These are phyloP conservation scores for Leucosticte australis DNA, from an alignment of 2,113 vertebrate genomes.

Conservation along the genomic window DNA sequence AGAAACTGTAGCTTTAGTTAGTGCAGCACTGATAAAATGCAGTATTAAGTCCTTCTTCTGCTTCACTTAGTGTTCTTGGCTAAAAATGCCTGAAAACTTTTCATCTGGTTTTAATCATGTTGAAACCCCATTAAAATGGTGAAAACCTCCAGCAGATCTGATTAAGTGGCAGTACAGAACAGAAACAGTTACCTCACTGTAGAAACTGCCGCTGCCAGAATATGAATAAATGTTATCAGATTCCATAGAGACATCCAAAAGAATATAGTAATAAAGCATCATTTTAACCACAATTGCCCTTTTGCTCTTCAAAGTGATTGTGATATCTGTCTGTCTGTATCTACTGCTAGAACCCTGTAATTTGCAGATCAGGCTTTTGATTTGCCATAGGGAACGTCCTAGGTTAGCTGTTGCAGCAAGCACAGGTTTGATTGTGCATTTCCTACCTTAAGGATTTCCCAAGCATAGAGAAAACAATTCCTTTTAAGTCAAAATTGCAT, in stretches of 20 bases:
- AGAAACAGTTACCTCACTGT: not conserved
- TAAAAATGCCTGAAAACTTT: not conserved
- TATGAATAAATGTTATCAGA: slow-evolving; percentile 10
- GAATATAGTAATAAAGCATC: not conserved
- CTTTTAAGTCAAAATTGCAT: not conserved
- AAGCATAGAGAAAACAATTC: not conserved
- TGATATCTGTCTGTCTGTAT: not conserved
- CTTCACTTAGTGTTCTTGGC: not conserved
- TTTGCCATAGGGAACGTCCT: not conserved
- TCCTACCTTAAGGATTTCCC: not conserved
- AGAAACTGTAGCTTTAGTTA: not conserved
- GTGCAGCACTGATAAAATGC: not conserved
- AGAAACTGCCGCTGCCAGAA: not conserved
- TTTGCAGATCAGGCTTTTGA: slow-evolving; percentile 12
- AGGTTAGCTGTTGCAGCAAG: not conserved
- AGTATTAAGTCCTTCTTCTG: not conserved
- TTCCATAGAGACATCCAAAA: not conserved
- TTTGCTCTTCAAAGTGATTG: not conserved
- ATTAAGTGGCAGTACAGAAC: not conserved
- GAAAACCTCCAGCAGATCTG: not conserved
- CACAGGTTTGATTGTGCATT: rapidly evolving
- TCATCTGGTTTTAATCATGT: not conserved
- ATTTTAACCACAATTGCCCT: slow-evolving; percentile 36
- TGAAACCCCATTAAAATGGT: not conserved
- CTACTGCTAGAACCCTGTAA: slow-evolving; percentile 12